These are phyloP conservation scores for Aptenodytes patagonicus DNA, from an alignment of 2,113 vertebrate genomes.

Conservation along the genomic window DNA sequence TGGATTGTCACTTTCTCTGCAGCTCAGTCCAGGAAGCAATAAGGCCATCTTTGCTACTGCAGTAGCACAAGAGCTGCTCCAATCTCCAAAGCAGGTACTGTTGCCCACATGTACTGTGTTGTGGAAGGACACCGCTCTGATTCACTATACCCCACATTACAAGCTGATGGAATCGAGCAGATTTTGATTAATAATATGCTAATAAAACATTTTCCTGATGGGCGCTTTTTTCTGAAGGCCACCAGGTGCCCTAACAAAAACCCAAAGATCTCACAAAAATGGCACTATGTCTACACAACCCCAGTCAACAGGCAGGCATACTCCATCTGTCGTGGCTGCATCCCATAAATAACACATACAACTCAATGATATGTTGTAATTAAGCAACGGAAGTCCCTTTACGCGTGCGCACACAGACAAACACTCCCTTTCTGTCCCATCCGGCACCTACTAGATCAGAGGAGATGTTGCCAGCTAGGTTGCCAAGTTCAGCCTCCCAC, in stretches of 20 bases:
- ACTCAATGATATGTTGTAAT: not conserved
- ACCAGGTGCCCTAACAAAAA: not conserved
- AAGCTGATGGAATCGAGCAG: not conserved
- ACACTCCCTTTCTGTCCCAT: not conserved
- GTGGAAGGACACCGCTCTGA: not conserved
- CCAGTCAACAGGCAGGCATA: not conserved
- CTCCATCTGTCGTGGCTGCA: not conserved
- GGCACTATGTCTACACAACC: not conserved
- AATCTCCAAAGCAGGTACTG: conserved; percentile 83
- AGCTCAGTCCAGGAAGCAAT: conserved; percentile 90
- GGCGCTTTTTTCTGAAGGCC: not conserved
- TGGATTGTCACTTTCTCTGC: conserved; percentile 84
- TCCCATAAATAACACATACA: not conserved
- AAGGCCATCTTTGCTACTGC: conserved; percentile 86
- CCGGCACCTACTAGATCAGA: not conserved
- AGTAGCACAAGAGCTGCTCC: conserved; percentile 83
- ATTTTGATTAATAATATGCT: not conserved
- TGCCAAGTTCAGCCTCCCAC: not conserved
- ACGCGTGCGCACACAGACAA: not conserved
- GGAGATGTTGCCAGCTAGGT: not conserved
- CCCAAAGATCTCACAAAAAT: not conserved
- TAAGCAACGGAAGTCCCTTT: not conserved
- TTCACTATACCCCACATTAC: not conserved
- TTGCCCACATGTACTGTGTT: too few relatives aligned
- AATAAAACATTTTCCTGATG: not conserved